Base-by-base conservation (phyloP, 2,888 invertebrate genomes). In the Yponomeuta evonymella region DNA sequence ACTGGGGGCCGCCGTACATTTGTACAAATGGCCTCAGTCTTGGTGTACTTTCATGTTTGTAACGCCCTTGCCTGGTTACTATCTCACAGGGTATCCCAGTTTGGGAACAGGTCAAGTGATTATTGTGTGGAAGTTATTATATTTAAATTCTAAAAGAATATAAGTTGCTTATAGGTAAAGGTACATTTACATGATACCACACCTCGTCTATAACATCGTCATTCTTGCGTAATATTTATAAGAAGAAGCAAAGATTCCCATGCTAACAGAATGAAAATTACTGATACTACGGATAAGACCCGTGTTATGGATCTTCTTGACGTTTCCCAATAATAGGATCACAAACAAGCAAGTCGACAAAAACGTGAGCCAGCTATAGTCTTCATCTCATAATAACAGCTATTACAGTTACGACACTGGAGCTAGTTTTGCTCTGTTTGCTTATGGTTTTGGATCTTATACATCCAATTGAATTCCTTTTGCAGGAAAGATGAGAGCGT, bases 311-410 rank as follows among this genome's bases (percentile, higher is more conserved):
- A 79, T 77, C 79, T 81, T 78, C 81, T 84, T 80, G 81, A 79
- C 76, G 83, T 89, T 89, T 86, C 89, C 82, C 83, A 88, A 88
- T 88, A 85, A 86, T 85, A 85, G 85, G 83, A 86, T 86, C 85
- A 81, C 80, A 85, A 86, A 51, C 29, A 48, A 68, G 51, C 48
- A n/a, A 68, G 36, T 68, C 48, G 83, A 58, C 87, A 90, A 90
- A 90, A 90, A 90, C 89, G 89, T 90, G 89, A 88, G 88, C 79
- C 76, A 82, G 83, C 80, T 70, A 83, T 71, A 81, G 81, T 12
- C 51, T 81, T 81, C 77, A 83, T 82, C 82, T 85, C 82, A 86
- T 85, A 86, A 88, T 87, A 81, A 80, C 84, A 36, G 48, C 68
- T 69, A 87, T 88, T 87, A 89, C 81, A 84, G 80, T 74, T 76